These are phyloP conservation scores for Euzophera pinguis DNA, from an alignment of 2,888 invertebrate species.

Conservation along the genomic window DNA sequence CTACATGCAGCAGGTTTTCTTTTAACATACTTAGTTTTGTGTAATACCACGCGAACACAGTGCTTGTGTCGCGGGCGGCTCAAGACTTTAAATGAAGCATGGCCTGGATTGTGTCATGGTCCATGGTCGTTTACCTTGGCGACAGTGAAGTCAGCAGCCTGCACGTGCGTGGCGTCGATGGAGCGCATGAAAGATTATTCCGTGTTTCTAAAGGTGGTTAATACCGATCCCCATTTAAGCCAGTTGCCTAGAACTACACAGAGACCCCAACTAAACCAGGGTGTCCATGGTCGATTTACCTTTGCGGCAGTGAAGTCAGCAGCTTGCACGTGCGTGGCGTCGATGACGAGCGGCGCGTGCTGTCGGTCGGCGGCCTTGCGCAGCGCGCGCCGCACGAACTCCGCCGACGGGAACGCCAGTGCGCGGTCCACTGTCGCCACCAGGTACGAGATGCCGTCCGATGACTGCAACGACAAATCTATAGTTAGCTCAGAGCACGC, in stretches of 20 bases:
- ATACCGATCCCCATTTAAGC: no score
- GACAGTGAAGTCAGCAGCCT: slow-evolving; percentile 89
- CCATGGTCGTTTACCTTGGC: slow-evolving; percentile 76
- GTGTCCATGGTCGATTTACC: slow-evolving; percentile 44
- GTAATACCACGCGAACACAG: no score
- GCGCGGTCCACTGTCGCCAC: slow-evolving; percentile 85
- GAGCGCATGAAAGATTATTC: no score
- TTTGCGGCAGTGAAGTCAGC: slow-evolving; percentile 90
- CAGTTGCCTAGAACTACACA: no score
- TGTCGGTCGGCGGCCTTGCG: slow-evolving; percentile 81
- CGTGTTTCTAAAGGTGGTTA: no score
- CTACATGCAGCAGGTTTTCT: no score
- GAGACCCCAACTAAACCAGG: no score
- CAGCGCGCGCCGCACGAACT: slow-evolving; percentile 85
- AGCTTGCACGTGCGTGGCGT: slow-evolving; percentile 89
- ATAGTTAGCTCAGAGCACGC: no score
- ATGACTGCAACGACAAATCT: slow-evolving; percentile 38
- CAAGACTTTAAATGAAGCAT: no score
- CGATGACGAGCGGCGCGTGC: slow-evolving; percentile 83
- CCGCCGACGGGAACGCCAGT: slow-evolving; percentile 89
- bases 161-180: slow-evolving; percentile 89
- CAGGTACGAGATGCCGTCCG: slow-evolving; percentile 68
- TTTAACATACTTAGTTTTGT: no score
- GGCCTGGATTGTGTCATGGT: no score
- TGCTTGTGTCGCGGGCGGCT: no score